Percentiles rank a stretch among this genome's conserved stretches.
phyloP scores from a whole-genome alignment of 2,797 vertebrate genomes.

The Halcyon badia region DNA sequence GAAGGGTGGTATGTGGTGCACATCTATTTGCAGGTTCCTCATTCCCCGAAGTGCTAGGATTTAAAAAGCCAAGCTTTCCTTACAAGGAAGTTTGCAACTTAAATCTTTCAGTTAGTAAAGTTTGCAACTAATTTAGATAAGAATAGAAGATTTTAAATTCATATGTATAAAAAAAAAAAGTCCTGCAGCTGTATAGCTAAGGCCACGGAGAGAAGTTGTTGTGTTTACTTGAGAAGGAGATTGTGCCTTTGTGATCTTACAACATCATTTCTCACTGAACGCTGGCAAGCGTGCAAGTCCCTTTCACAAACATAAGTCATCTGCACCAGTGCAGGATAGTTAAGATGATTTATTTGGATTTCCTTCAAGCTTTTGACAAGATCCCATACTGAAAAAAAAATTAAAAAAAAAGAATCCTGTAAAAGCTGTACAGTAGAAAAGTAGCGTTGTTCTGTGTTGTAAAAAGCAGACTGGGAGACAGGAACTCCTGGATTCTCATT shows the following conservation, averaged over 20 bases:
- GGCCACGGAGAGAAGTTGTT: background rate
- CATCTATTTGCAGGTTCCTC: background rate
- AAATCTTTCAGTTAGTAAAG: background rate
- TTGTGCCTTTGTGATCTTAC: background rate
- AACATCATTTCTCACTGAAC: background rate
- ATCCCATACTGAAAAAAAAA: background rate
- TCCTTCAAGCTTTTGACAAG: slow-evolving; percentile 41
- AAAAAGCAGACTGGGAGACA: background rate
- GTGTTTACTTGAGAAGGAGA: background rate
- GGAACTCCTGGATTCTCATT: slow-evolving; percentile 34
- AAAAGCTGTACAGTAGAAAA: slow-evolving; percentile 5
- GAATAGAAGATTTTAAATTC: background rate
- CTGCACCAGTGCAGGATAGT: background rate
- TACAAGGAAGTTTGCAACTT: background rate
- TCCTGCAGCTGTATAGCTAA: background rate
- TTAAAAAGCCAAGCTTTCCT: background rate
- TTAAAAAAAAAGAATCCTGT: background rate
- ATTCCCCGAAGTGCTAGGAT: background rate
- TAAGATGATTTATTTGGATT: slow-evolving; percentile 41
- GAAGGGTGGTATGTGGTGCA: background rate
- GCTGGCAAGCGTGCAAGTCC: background rate
- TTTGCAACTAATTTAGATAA: background rate
- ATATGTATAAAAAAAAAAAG: background rate
- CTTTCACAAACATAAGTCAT: background rate
- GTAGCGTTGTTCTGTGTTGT: background rate